Base-by-base conservation (phyloP, 92 coral and sea anemone genomes). In the Paramuricea clavata region DNA sequence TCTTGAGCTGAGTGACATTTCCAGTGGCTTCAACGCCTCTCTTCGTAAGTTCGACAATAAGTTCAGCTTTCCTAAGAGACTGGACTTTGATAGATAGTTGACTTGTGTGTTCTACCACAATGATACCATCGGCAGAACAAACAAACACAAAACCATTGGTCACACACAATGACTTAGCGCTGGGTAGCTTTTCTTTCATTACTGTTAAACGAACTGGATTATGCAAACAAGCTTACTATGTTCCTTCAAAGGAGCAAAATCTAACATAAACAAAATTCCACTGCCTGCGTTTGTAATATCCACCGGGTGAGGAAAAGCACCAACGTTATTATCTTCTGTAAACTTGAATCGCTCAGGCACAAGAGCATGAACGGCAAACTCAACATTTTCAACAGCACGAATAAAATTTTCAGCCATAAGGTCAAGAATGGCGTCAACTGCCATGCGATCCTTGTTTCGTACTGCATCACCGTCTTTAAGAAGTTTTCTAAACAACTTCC, bases 371-470 rank as follows among this genome's bases (percentile, higher is more conserved):
- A 75, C 88, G 25, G 43, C 92, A 75, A 28, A 50, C 28, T 23
- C 36, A 43, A 83, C 81, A 83, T 68, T 77, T 69, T 60, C 26
- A n/a, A 88, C 36, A 19, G 76, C 88, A 68, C 26, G 17, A 39
- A 88, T 52, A 32, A 88, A 34, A 65, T 43, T 2, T 69, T 65
- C 64, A 72, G 92, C 92, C 19, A 88, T 88, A 8, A 88, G 32
- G 39, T 88, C 92, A 82, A 83, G 92, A 30, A 88, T 68, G 16
- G 92, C 85, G 85, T 88, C 85, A 30, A 88, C 88, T 7, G 88
- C 92, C 88, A 88, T 88, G 71, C 92, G 92, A 88, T 88, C 88
- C 56, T 83, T 88, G 92, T 88, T 83, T 82, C 92, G 83, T 49
- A 88, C 88, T 2, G 92, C 67, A 7, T 88, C 85, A 15, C 92